Percentiles rank a stretch among this genome's conserved stretches.
These are phyloP conservation scores for Thamnophis sirtalis DNA, from an alignment of 2,113 vertebrate species.

Conservation along the genomic window DNA sequence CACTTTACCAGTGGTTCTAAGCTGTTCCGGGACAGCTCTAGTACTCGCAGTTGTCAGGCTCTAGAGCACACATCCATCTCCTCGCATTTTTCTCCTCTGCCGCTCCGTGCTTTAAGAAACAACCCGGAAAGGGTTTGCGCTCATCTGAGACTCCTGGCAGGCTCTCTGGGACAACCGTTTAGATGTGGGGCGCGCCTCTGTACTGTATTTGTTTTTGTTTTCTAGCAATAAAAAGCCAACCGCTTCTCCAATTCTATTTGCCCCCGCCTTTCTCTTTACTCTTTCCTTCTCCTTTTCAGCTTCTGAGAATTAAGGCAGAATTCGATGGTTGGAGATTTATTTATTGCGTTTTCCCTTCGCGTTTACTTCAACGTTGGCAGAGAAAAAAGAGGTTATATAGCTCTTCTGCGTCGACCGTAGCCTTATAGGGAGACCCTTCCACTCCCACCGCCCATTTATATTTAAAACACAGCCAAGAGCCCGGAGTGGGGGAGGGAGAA, in stretches of 20 bases:
- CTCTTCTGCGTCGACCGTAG: slow-evolving; percentile 67
- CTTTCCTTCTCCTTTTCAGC: slow-evolving; percentile 65
- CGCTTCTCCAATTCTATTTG: background rate
- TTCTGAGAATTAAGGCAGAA: slow-evolving; percentile 65
- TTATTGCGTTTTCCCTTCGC: background rate
- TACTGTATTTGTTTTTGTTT: background rate
- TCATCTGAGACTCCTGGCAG: background rate
- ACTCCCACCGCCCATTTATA: slow-evolving; percentile 53
- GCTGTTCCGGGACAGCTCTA: background rate
- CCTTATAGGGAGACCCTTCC: slow-evolving; percentile 62
- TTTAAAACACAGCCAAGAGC: slow-evolving; percentile 56
- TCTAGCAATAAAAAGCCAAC: background rate
- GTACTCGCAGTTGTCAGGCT: background rate
- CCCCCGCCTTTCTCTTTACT: slow-evolving; percentile 53
- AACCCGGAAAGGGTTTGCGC: background rate
- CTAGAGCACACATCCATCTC: background rate
- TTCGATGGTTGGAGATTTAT: background rate
- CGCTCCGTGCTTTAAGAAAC: background rate
- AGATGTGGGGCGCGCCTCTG: background rate
- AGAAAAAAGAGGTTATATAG: background rate
- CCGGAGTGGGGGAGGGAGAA: background rate
- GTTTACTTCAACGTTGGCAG: background rate
- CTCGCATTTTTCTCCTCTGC: background rate
- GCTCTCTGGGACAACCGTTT: background rate
- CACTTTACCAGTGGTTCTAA: background rate